These are phyloP conservation scores for Hetaerina americana DNA, from an alignment of 1,140 invertebrate species.

Conservation along the genomic window DNA sequence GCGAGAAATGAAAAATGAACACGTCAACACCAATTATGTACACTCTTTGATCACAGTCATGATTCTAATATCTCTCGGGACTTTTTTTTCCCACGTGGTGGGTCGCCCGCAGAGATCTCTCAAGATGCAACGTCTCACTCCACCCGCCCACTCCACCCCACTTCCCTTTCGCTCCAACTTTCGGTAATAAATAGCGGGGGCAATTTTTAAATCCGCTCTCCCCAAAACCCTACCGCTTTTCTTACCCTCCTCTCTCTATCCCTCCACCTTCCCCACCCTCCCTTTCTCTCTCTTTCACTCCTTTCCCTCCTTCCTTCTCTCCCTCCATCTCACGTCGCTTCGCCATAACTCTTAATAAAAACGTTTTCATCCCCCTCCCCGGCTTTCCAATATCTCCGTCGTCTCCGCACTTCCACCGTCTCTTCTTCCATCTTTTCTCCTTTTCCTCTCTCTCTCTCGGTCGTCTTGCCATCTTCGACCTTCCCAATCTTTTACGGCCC, in stretches of 20 bases:
- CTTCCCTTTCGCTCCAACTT: too few relatives aligned
- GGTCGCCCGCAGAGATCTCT: neutral
- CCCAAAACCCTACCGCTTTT: neutral
- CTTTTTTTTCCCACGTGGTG: too few relatives aligned
- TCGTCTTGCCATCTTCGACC: too few relatives aligned
- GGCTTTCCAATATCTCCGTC: too few relatives aligned
- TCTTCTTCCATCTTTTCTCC: neutral
- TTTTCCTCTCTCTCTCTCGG: neutral
- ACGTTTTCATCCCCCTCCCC: neutral
- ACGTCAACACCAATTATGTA: neutral
- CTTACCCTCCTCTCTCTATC: neutral
- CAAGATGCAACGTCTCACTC: too few relatives aligned
- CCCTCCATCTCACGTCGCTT: neutral
- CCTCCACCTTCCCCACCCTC: neutral
- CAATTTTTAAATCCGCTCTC: neutral
- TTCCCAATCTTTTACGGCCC: too few relatives aligned
- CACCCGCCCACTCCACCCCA: too few relatives aligned
- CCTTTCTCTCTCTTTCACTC: neutral
- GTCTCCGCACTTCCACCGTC: neutral
- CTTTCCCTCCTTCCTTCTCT: neutral
- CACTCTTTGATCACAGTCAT: neutral
- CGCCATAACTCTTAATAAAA: neutral
- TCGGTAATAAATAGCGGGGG: neutral
- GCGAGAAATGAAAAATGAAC: neutral
- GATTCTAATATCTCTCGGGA: neutral